Base-by-base conservation (phyloP, 2,113 vertebrate genomes). In the Channa argus region DNA sequence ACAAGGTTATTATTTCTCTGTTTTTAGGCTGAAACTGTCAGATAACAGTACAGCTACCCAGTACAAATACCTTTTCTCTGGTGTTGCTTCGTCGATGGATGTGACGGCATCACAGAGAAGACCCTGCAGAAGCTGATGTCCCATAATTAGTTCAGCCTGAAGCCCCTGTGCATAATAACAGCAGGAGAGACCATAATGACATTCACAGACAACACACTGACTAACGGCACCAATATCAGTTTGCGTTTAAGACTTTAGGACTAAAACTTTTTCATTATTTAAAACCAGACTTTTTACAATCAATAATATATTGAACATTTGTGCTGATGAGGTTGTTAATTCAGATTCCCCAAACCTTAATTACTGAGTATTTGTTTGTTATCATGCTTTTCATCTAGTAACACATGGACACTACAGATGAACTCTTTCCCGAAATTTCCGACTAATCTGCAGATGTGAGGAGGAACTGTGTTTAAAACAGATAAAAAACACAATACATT, bases 111-210 rank as follows among this genome's bases (percentile, higher is more conserved):
- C 94, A 38, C 74, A 86, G 64, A 96, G 74, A 5, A 96, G 92
- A 54, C 80, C 84, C 82, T 96, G 94, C 64, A 97, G 93, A 44
- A 95, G 90, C 78, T 94, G 92, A 64, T 97, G 94, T 75, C 95
- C 94, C 59, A 92, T 79, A 11, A 91, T 91, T 11, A 95, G 88
- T 67, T 98, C 95, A 44, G 93, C 93, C 90, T 95, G 94, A 62
- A 97, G 91, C 82, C 91, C 93, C 98, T 99, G 92, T 51, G 36
- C 59, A 6, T 14, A 14, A 43, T 0, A 45, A 41, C 36, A 64
- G n/a, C 45, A 55, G 50, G 38, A 58, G 14, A 66, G 3, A 47
- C 9, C 52, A 59, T 2, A 2, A 5, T 38, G 14, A 52, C n/a
- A 47, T 7, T 55, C 5, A 47, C 5, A 36, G 3, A 49, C 6